Evolutionary conservation across 2,113 vertebrate genomes (phyloP), one percentile per base, ranked within the genome.

Genomic region (Syngnathus typhle): DNA sequence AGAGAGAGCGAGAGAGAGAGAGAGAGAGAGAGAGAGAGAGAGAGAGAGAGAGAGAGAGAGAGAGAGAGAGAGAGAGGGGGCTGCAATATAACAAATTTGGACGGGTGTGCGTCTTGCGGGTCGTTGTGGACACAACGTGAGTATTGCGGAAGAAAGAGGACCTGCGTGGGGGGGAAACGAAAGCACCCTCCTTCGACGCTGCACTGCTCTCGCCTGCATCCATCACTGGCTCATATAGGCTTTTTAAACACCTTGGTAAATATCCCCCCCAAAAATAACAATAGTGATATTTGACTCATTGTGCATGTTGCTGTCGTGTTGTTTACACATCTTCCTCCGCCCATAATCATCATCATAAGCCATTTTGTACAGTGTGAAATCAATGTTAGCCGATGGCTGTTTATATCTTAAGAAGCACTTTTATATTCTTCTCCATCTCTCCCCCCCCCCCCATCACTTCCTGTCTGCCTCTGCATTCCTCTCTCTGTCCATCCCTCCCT

Each of bases 21-120:
- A 37, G 18, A 63, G 71, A 65, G 74, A 51, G 73, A 70, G 91
- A 68, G 77, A 73, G 81, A 85, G 90, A 76, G 75, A 75, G 76
- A 56, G 55, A 56, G 27, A 56, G 71, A 81, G 63, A 72, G 72
- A 84, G 78, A 82, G 74, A 79, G 74, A 64, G 68, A 55, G 36
- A 59, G 68, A 41, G 64, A 59, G 66, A 71, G 82, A 71, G 82
- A 82, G 90, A 79, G 76, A 80, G 80, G 86, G 93, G 90, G 79
- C 94, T 85, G 93, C 93, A 95, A 95, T 96, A 94, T 95, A 97
- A 96, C 93, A 94, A 94, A 94, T 92, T 94, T 90, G 92, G 92
- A 90, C 93, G 91, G 80, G 85, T 85, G 84, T 74, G 93, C 93
- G 92, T 92, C 93, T 91, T 93, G 92, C 73, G 84, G 84, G 87